Evolutionary conservation across 2,888 invertebrate species (phyloP).

Genomic region (Loripinus fragilis): DNA sequence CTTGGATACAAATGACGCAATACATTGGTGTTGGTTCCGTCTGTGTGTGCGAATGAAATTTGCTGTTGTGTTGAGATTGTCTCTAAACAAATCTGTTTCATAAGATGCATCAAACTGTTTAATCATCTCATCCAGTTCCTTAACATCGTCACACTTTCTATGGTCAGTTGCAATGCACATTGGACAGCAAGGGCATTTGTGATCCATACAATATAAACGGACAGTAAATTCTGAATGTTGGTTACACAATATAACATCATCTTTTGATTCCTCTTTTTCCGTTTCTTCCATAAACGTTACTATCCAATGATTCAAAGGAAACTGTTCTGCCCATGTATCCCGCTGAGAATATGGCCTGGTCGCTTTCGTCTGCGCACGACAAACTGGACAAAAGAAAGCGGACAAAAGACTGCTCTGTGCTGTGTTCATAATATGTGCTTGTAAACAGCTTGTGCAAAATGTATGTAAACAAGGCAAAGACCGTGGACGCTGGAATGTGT

Average conservation of each 20-base stretch:
- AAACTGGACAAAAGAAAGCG: constrained; percentile 59
- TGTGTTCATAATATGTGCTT: constrained; percentile 48
- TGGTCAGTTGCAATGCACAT: constrained; percentile 60
- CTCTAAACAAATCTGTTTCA: constrained; percentile 25
- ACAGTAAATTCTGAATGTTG: constrained; percentile 37
- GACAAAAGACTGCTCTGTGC: constrained; percentile 26
- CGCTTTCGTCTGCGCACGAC: constrained; percentile 50
- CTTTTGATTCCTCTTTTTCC: neutral
- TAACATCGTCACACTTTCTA: constrained; percentile 56
- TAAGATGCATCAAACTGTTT: constrained; percentile 17
- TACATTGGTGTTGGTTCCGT: neutral
- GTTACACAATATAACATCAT: constrained; percentile 29
- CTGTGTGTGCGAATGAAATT: neutral
- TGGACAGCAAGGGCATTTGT: constrained; percentile 55
- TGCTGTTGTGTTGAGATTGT: constrained; percentile 24
- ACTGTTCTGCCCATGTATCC: constrained; percentile 57
- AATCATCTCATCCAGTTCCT: constrained; percentile 45
- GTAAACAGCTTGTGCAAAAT: constrained; percentile 59
- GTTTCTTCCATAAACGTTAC: constrained; percentile 53
- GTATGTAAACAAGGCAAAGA: constrained; percentile 64
- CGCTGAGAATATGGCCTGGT: constrained; percentile 37
- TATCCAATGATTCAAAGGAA: constrained; percentile 62
- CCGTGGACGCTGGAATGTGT: constrained; percentile 54
- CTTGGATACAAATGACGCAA: constrained; percentile 10
- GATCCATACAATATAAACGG: constrained; percentile 60